Evolutionary conservation across 1,140 invertebrate species (phyloP), one percentile per base, ranked within the genome.

Genomic region (Belonocnema kinseyi): DNA sequence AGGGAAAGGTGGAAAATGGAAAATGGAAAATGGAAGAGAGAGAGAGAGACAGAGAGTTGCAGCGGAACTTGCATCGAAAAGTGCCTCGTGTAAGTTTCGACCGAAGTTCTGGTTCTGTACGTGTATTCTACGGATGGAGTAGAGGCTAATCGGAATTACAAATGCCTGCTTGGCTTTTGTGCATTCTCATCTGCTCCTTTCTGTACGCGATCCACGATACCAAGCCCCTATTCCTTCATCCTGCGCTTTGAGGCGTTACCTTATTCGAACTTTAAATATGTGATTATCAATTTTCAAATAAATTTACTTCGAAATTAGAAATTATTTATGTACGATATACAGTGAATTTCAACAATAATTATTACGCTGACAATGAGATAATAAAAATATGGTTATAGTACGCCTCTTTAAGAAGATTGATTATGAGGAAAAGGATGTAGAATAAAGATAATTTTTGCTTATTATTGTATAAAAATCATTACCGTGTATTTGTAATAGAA

Each of bases 61-160:
- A 40, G 6, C n/a, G 26, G 87, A 88, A 87, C 85, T 85, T 85
- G 86, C 83, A 84, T 83, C 85, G 81, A 86, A 90, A 90, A 89
- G 87, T 89, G 85, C 82, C 85, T 79, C 86, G 83, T 85, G 85
- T 87, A 90, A 90, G 85, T 89, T 90, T 88, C 79, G 73, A 72
- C 77, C 70, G 76, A 89, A 88, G 86, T 89, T 89, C 82, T 76
- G 82, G 78, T 82, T 84, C 80, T 77, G 78, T 85, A 87, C 80
- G 79, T 77, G 78, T 85, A 87, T 87, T 87, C 84, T 82, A 70
- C 79, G 79, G 82, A 82, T 81, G 80, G 78, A 80, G 79, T 82
- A 77, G 70, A 77, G 80, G 82, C 86, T 90, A 90, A 90, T 90
- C 88, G 88, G 89, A 90, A 90, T 90, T 90, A 90, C 89, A 90